A percentile compares a stretch with the other conserved stretches of the same genome.
phyloP scores from a whole-genome alignment of 35 echinoderm and acorn worm genomes.

The Amphiura filiformis region DNA sequence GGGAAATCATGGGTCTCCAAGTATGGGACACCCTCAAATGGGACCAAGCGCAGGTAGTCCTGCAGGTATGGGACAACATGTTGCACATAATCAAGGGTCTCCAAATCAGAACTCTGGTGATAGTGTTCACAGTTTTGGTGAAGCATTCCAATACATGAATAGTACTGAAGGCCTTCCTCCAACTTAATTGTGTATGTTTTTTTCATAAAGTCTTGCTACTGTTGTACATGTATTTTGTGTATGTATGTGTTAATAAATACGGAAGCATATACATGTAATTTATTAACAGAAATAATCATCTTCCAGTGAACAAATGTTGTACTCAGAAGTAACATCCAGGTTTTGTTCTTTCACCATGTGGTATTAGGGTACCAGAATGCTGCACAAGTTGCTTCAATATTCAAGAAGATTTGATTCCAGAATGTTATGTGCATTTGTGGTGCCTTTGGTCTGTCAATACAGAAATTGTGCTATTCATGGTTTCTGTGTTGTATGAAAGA shows the following conservation, averaged over 20 bases:
- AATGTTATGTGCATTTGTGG: too few relatives aligned
- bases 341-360: too few relatives aligned
- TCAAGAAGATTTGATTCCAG: too few relatives aligned
- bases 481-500: too few relatives aligned
- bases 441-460: too few relatives aligned
- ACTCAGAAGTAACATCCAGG: too few relatives aligned
- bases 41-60: not conserved
- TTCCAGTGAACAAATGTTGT: not conserved
- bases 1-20: not conserved
- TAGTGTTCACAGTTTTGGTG: not conserved
- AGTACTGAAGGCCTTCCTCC: slow-evolving; percentile 13
- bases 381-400: too few relatives aligned
- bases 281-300: slow-evolving; percentile 4
- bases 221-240: not conserved
- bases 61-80: not conserved
- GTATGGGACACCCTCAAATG: not conserved
- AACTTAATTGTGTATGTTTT: not conserved
- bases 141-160: slow-evolving; percentile 12
- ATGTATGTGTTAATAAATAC: not conserved
- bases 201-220: not conserved
- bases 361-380: too few relatives aligned
- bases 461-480: too few relatives aligned
- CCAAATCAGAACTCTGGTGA: not conserved
- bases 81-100: not conserved
- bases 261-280: not conserved